Evolutionary conservation across 2,113 vertebrate genomes (phyloP), one percentile per base, ranked within the genome.

Genomic region (Panthera tigris): DNA sequence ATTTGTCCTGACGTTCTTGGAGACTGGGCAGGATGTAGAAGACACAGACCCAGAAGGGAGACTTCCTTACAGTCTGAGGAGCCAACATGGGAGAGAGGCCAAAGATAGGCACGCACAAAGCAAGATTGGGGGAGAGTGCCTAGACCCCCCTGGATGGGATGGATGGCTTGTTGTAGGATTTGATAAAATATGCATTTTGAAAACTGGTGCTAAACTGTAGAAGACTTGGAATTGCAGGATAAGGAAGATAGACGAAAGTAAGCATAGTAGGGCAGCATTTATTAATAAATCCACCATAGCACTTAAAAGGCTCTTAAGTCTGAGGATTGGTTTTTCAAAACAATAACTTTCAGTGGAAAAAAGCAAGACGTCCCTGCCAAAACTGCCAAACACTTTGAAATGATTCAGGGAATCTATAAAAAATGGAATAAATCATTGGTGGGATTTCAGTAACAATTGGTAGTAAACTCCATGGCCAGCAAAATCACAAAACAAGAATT

Each of bases 161-260:
- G 6, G 36, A 23, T 7, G n/a, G 36, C 74, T 33, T 10, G 33
- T 5, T 3, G 6, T 12, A n/a, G 36, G 48, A 45, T 48, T 13
- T 76, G 19, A 76, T 33, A 41, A 92, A 92, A 85, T n/a, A 7
- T 8, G n/a, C 57, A 14, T 86, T 94, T 85, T 91, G 86, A 83
- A 97, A 96, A 90, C 48, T 90, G 97, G 94, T 87, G 97, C 95
- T 92, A 89, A 85, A 33, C 2, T 66, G 71, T 65, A 80, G 50
- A 45, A 41, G 39, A 61, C 5, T 23, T 48, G 16, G 41, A 23
- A 45, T n/a, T 74, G 39, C 18, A 13, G 25, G 8, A 36, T 61
- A n/a, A 86, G 68, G 74, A 74, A 45, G 19, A 65, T 0, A 1
- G 5, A 10, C 36, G 15, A 5, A 86, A 52, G 16, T 66, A 79